Base-by-base conservation (phyloP, 1,140 invertebrate species). In the Halictus rubicundus region DNA sequence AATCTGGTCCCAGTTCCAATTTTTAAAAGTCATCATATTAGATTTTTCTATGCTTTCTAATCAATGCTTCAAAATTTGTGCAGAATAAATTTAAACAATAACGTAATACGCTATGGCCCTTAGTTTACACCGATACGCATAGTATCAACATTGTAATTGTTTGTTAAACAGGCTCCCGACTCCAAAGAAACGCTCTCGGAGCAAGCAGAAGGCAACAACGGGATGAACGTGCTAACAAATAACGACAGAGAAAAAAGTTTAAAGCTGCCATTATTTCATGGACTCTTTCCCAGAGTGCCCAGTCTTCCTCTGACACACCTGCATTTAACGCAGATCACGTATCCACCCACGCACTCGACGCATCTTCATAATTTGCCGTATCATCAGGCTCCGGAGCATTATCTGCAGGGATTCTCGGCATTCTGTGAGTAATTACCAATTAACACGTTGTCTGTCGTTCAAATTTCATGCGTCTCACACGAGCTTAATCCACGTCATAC, bases 351-450 rank as follows among this genome's bases (percentile, higher is more conserved):
- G 46, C 59, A 88, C 39, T 78, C 82, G 16, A 77, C 87, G 27
- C 85, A 89, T 84, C 70, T 90, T 61, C 79, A 82, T 19, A 81
- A 77, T 52, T 68, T 90, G 46, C 83, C 89, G 9, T 77, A 85
- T 60, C 88, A 89, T 63, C 69, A 84, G 37, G 54, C 84, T 19
- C 71, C 81, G 25, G 90, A 92, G n/a, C 87, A 87, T 46, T 88
- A 90, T 76, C 86, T 91, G 4, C 86, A 91, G 69, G 90, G 91
- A 81, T 88, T 91, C 72, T 91, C 91, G 8, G 92, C 91, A n/a
- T 92, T 91, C 73, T 68, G 92, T 93, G 78, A 92, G 92, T 90
- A 65, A 49, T 60, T 32, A 32, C 5, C 5, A 2, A 32, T 32
- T 5, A 32, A 32, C 32, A 32, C 32, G 32, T 32, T 32, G 2